Conservation (phyloP, 1,140 invertebrate species). For the Rhyacophila brunnea region DNA sequence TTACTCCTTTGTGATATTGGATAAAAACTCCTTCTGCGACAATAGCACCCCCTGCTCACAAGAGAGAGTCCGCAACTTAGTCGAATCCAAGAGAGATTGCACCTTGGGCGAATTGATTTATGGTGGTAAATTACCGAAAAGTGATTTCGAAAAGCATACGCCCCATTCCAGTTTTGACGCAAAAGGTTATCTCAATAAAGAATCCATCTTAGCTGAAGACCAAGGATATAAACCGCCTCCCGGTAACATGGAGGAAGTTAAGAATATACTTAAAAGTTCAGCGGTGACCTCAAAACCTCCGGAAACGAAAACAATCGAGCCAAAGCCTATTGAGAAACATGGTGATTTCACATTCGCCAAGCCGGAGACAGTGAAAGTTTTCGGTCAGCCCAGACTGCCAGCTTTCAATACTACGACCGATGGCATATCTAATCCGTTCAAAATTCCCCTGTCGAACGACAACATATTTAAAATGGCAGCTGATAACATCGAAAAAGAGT, state of each 20-base stretch:
- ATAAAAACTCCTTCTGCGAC: constrained; percentile 57
- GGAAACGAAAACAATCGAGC: constrained; percentile 1
- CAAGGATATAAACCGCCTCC: constrained; percentile 50
- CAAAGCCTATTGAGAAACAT: constrained; percentile 36
- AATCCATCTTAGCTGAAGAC: constrained; percentile 57
- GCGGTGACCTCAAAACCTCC: constrained; percentile 35
- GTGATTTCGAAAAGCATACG: constrained; percentile 52
- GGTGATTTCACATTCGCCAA: constrained; percentile 24
- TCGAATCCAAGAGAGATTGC: constrained; percentile 62
- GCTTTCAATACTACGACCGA: no score
- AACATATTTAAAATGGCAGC: constrained; percentile 15
- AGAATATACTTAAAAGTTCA: constrained; percentile 39
- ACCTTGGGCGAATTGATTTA: constrained; percentile 66
- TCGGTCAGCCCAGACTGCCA: no score
- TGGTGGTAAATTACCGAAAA: constrained; percentile 56
- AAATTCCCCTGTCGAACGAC: background rate
- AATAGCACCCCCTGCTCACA: constrained; percentile 60
- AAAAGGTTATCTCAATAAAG: constrained; percentile 57
- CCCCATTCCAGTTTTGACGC: constrained; percentile 68
- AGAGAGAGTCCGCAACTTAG: constrained; percentile 61
- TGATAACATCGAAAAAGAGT: background rate
- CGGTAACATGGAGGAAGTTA: constrained; percentile 46
- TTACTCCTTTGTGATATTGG: constrained; percentile 56
- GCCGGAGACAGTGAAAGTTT: constrained; percentile 20
- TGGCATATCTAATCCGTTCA: background rate